Base-by-base conservation (phyloP, 1,140 invertebrate genomes). In the Lineus longissimus region DNA sequence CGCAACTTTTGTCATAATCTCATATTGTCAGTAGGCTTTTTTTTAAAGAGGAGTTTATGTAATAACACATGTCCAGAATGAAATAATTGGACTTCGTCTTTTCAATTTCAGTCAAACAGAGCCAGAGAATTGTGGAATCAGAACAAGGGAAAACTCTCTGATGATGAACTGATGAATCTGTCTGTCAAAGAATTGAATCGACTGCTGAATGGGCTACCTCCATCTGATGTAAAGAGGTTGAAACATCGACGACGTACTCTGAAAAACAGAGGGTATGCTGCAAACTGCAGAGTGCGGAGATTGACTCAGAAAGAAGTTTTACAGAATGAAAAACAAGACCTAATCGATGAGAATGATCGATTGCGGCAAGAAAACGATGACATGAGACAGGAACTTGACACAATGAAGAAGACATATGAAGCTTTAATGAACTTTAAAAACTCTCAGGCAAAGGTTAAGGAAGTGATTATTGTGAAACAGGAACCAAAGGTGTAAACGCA, bases 261-360 rank as follows among this genome's bases (percentile, higher is more conserved):
- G 19, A 99, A 99, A 83, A 99, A 99, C 82, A 88, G 97, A 15
- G 95, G 96, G 1, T 99, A 99, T 84, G 97, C 97, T 27, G 95
- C 98, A 75, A 98, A 97, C 79, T 99, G 97, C 79, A 88, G 97
- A 7, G 77, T 80, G 61, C 81, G 81, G 58, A 70, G 81, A 36
- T 69, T 81, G 23, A 74, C 76, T 1, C 81, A 81, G 59, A 81
- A 81, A 68, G 79, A 80, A 63, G 75, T 76, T 40, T 82, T 98
- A 69, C 95, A 98, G 82, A 85, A 88, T 66, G 89, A 89, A 56
- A 97, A 76, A 61, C 70, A 78, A 27, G 62, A 70, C 17, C 66
- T 81, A 0, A 59, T 70, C 51, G 67, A 70, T n/a, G 78, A 81
- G 59, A 76, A 79, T 2, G 69, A 77, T 27, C 62, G 73, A 27